phyloP scores from a whole-genome alignment of 2,888 invertebrate species.

The Netelia virgata region DNA sequence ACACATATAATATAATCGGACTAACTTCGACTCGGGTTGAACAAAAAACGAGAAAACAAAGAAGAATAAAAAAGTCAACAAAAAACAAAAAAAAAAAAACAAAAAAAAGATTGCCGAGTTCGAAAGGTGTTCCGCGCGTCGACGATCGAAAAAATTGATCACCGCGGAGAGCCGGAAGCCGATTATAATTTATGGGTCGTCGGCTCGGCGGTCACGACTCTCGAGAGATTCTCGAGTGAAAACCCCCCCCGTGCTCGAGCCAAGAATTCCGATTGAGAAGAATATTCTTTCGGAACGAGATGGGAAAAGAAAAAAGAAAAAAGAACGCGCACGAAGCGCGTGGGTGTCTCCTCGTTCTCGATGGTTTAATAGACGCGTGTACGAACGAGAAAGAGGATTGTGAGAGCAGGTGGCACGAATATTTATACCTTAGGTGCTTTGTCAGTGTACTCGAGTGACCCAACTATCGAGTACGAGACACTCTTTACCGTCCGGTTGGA shows the following conservation, averaged over 20 bases:
- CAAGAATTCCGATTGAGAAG: not conserved
- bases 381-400: constrained; percentile 17
- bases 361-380: constrained; percentile 6
- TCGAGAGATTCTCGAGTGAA: too few species aligned
- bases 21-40: too few species aligned
- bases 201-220: too few species aligned
- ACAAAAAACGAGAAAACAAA: too few species aligned
- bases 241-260: not conserved
- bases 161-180: too few species aligned
- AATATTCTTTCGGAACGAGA: not conserved
- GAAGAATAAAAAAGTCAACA: too few species aligned
- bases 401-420: constrained; percentile 62
- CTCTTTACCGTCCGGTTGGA: constrained; percentile 64
- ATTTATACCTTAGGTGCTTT: constrained; percentile 53
- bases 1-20: too few species aligned
- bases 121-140: too few species aligned
- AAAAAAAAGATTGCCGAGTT: too few species aligned
- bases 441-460: constrained; percentile 64
- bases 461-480: constrained; percentile 58
- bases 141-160: too few species aligned
- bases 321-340: not conserved
- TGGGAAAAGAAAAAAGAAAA: not conserved
- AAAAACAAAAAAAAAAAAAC: too few species aligned
- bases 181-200: too few species aligned
- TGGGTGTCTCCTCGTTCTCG: constrained; percentile 3